Evolutionary conservation across 1,140 invertebrate genomes (phyloP).

Genomic region (Semibalanus balanoides): DNA sequence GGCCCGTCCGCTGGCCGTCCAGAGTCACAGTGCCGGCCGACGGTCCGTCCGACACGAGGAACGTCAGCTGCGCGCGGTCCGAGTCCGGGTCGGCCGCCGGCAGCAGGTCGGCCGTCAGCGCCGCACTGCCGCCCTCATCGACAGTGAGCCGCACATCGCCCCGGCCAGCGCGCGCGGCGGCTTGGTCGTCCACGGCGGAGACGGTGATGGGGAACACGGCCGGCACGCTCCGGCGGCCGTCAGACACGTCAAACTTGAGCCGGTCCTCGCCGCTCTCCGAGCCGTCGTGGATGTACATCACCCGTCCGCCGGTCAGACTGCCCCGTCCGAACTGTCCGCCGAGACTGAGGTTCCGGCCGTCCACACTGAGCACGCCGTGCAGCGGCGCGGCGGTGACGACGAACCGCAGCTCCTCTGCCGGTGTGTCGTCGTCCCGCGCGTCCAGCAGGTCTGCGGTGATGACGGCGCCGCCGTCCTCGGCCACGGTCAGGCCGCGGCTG

Average conservation of each 20-base stretch:
- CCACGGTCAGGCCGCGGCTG: constrained; percentile 26
- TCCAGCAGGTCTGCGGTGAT: constrained; percentile 27
- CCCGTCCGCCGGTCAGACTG: constrained; percentile 25
- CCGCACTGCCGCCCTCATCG: constrained; percentile 28
- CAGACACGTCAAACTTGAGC: constrained; percentile 29
- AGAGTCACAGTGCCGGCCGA: constrained; percentile 25
- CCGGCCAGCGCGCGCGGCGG: constrained; percentile 24
- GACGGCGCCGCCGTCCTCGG: constrained; percentile 26
- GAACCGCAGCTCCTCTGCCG: constrained; percentile 25
- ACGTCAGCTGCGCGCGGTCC: constrained; percentile 26
- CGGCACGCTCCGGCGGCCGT: constrained; percentile 30
- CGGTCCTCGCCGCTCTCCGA: constrained; percentile 27
- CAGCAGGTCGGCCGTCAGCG: constrained; percentile 25
- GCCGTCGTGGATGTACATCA: constrained; percentile 27
- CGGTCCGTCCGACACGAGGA: constrained; percentile 25
- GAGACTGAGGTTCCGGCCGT: constrained; percentile 20
- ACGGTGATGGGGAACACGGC: constrained; percentile 27
- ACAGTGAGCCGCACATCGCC: constrained; percentile 21
- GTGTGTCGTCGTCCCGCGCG: constrained; percentile 29
- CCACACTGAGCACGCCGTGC: constrained; percentile 28
- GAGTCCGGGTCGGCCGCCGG: constrained; percentile 28
- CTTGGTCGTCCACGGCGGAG: constrained; percentile 29
- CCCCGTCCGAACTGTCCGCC: constrained; percentile 26
- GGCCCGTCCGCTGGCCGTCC: constrained; percentile 21
- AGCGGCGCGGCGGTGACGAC: constrained; percentile 26